A percentile compares a stretch with the other conserved stretches of the same genome.
phyloP scores from a whole-genome alignment of 1,140 invertebrate species.

The Sesamia nonagrioides region DNA sequence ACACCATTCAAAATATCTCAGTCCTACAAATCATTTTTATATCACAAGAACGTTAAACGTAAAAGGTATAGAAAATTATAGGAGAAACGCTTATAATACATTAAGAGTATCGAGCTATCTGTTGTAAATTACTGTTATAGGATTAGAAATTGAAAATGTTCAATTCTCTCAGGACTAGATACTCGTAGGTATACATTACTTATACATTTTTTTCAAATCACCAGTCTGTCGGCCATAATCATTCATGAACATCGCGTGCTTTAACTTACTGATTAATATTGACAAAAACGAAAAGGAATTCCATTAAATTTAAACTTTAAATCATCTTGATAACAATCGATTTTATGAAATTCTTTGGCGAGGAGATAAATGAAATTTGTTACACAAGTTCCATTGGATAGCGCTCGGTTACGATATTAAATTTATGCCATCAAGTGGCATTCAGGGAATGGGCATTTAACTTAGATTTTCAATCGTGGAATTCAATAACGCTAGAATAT shows the following conservation, averaged over 20 bases:
- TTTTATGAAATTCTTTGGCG: slow-evolving; percentile 80
- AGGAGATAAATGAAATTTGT: slow-evolving; percentile 85
- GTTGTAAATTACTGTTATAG: slow-evolving; percentile 13
- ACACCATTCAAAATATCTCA: slow-evolving; percentile 10
- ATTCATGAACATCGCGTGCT: neutral
- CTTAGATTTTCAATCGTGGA: slow-evolving; percentile 71
- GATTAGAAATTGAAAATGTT: slow-evolving; percentile 11
- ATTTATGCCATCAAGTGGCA: slow-evolving; percentile 81
- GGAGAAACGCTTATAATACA: slow-evolving; percentile 19
- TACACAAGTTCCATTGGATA: slow-evolving; percentile 81
- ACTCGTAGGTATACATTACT: too few species aligned
- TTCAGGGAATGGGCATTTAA: slow-evolving; percentile 75
- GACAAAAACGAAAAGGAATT: slow-evolving; percentile 60
- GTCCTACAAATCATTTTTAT: slow-evolving; percentile 25
- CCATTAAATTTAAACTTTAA: slow-evolving; percentile 75
- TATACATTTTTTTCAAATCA: slow-evolving; percentile 21
- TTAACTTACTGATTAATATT: slow-evolving; percentile 53
- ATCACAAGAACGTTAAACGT: slow-evolving; percentile 25
- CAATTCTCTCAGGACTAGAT: neutral
- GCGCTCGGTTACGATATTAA: slow-evolving; percentile 81
- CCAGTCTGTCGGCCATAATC: slow-evolving; percentile 37
- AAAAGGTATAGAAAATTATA: slow-evolving; percentile 26
- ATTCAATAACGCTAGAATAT: slow-evolving; percentile 66
- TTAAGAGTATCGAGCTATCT: slow-evolving; percentile 10
- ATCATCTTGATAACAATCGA: slow-evolving; percentile 82